Evolutionary conservation across 2,113 vertebrate species (phyloP).

Genomic region (Acanthochromis polyacanthus): DNA sequence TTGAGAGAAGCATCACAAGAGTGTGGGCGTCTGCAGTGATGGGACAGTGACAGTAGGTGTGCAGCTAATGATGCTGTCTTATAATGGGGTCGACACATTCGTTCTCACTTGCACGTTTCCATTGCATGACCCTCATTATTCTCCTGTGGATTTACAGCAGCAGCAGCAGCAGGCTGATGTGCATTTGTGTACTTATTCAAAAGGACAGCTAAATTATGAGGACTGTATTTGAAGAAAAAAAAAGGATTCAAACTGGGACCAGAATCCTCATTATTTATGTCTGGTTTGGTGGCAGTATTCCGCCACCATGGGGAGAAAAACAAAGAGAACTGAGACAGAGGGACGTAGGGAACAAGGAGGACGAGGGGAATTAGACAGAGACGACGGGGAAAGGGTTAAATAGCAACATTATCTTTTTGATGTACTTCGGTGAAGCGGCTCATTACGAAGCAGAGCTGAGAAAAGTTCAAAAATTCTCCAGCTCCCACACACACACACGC

Average conservation of each 20-base stretch:
- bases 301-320: conserved; percentile 8
- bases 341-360: neutral
- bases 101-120: conserved; percentile 37
- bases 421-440: conserved; percentile 42
- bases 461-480: conserved; percentile 25
- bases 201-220: conserved; percentile 23
- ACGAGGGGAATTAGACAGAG: conserved; percentile 6
- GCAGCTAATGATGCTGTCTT: conserved; percentile 34
- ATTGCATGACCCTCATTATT: conserved; percentile 46
- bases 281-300: conserved; percentile 18
- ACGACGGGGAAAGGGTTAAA: neutral
- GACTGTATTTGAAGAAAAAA: conserved; percentile 1
- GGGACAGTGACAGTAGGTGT: conserved; percentile 51
- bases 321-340: conserved; percentile 16
- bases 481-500: conserved; percentile 30
- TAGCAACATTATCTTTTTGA: conserved; percentile 37
- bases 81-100: conserved; percentile 32
- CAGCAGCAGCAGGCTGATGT: conserved; percentile 21
- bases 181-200: conserved; percentile 29
- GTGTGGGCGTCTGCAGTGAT: neutral
- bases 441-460: conserved; percentile 41
- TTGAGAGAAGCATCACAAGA: neutral
- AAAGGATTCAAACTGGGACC: conserved; percentile 1
- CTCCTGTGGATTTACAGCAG: conserved; percentile 21
- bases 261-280: neutral